phyloP scores from a whole-genome alignment of 2,797 vertebrate species.

The Peromyscus aztecus region DNA sequence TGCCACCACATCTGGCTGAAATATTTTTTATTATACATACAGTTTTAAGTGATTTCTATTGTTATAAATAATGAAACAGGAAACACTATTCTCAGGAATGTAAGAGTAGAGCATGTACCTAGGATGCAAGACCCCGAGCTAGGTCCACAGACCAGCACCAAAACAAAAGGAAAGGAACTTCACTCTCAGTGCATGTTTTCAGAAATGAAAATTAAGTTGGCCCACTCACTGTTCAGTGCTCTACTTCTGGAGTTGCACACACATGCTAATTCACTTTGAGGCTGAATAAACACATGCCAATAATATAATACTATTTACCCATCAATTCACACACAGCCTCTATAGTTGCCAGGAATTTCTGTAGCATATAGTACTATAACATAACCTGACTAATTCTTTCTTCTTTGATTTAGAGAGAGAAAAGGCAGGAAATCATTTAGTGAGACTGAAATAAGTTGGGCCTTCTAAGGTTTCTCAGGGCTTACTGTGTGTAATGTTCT shows the following conservation, averaged over 20 bases:
- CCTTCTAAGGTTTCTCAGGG: not conserved
- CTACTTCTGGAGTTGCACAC: not conserved
- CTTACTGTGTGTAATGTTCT: not conserved
- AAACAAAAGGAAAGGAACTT: not conserved
- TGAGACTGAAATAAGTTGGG: not conserved
- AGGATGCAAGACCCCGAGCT: not conserved
- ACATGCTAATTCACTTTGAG: not conserved
- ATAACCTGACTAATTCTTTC: not conserved
- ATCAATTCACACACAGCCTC: not conserved
- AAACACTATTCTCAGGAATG: not conserved
- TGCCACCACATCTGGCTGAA: not conserved
- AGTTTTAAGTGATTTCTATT: not conserved
- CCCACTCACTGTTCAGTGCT: not conserved
- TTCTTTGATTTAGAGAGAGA: not conserved
- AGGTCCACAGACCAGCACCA: not conserved
- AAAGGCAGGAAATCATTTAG: not conserved
- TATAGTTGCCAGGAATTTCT: not conserved
- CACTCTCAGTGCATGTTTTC: not conserved
- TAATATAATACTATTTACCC: not conserved
- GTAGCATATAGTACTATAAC: not conserved
- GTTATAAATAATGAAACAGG: not conserved
- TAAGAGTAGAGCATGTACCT: not conserved
- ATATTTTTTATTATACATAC: not conserved
- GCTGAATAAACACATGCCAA: not conserved
- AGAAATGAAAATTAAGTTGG: not conserved